A percentile compares a stretch with the other conserved stretches of the same genome.
Evolutionary conservation across 30 jellyfish, hydroid and myxozoan genomes (phyloP).

Genomic region (Chrysaora quinquecirrha): DNA sequence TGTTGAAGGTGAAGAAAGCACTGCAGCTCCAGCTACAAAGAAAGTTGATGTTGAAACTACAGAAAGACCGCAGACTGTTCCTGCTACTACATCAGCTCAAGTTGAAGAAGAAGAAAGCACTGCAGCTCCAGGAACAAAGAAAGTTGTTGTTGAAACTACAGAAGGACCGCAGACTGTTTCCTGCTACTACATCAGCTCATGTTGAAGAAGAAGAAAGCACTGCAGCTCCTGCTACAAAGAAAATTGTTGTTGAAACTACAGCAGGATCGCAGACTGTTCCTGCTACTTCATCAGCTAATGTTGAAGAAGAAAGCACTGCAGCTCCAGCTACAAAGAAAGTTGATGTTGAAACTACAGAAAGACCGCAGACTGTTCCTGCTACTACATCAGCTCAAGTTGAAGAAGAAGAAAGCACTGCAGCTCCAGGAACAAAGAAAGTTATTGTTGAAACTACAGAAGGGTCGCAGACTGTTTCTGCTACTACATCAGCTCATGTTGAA

Average conservation of each 20-base stretch:
- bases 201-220: background rate
- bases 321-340: background rate
- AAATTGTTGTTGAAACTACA: background rate
- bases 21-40: background rate
- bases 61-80: background rate
- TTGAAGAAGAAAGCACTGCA: background rate
- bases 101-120: background rate
- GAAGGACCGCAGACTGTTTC: background rate
- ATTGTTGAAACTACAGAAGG: background rate
- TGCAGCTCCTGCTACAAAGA: background rate
- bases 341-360: background rate
- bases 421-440: background rate
- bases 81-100: background rate
- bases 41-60: background rate
- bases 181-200: background rate
- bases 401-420: background rate
- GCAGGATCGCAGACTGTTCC: background rate
- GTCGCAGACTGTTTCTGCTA: background rate
- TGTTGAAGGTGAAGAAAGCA: background rate
- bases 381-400: too few relatives aligned
- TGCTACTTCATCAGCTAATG: too few relatives aligned
- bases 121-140: background rate
- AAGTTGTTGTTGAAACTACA: background rate
- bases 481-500: too few relatives aligned
- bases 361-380: background rate